A percentile compares a stretch with the other conserved stretches of the same genome.
Conservation (phyloP, 2,888 invertebrate species). For the Drosophila aldrichi region DNA sequence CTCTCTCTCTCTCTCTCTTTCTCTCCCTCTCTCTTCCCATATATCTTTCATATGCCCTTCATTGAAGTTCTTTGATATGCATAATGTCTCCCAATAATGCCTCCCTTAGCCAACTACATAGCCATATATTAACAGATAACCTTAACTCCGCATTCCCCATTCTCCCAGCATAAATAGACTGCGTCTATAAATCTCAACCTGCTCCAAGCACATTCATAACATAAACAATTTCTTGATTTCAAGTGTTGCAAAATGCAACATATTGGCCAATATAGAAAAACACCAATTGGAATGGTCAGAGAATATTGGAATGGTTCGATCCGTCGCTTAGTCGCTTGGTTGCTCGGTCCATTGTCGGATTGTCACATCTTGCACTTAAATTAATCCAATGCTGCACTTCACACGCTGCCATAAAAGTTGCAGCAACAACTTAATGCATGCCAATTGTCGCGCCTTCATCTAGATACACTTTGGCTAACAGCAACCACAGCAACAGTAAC, state of each 20-base stretch:
- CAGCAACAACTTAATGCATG: slow-evolving; percentile 79
- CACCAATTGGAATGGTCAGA: slow-evolving; percentile 30
- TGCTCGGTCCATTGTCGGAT: slow-evolving; percentile 38
- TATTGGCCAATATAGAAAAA: slow-evolving; percentile 2
- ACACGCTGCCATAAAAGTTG: slow-evolving; percentile 66
- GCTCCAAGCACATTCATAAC: background rate
- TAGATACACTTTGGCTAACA: slow-evolving; percentile 78
- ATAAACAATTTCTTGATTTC: background rate
- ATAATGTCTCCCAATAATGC: too few species aligned
- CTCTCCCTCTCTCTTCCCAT: too few species aligned
- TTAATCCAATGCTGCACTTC: slow-evolving; percentile 68
- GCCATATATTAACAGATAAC: too few species aligned
- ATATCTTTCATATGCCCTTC: too few species aligned
- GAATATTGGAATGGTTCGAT: slow-evolving; percentile 23
- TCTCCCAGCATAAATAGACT: too few species aligned
- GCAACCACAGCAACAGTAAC: slow-evolving; percentile 33
- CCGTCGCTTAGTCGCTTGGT: too few species aligned
- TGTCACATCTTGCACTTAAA: slow-evolving; percentile 53
- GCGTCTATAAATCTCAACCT: background rate
- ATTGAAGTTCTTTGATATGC: too few species aligned
- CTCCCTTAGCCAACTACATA: too few species aligned
- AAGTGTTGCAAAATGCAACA: background rate
- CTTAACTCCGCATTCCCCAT: too few species aligned
- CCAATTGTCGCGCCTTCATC: slow-evolving; percentile 82
- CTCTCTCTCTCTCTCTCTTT: too few species aligned